phyloP scores from a whole-genome alignment of 2,888 invertebrate genomes.

The Coleophora deauratella region DNA sequence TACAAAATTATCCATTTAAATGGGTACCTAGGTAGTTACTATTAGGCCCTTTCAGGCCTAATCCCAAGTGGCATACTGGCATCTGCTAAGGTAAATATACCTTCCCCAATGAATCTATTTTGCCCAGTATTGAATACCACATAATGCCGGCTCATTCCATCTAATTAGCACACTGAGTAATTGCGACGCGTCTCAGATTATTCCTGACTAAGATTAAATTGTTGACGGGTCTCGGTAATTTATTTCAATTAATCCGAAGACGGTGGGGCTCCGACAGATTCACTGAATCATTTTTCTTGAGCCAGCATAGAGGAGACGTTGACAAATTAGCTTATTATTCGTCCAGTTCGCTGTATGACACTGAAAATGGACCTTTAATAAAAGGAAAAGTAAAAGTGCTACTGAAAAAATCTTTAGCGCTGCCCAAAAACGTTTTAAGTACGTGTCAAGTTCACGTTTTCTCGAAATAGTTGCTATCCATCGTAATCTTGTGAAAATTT shows the following conservation, averaged over 20 bases:
- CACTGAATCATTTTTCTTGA: constrained; percentile 66
- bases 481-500: too few relatives aligned
- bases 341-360: constrained; percentile 40
- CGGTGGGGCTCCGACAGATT: constrained; percentile 56
- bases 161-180: constrained; percentile 28
- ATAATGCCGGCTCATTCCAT: neutral
- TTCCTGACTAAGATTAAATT: constrained; percentile 40
- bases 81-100: constrained; percentile 4
- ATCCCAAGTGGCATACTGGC: too few relatives aligned
- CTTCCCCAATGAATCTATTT: neutral
- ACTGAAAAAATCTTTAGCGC: too few relatives aligned
- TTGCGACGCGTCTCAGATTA: constrained; percentile 42
- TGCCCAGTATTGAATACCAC: too few relatives aligned
- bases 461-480: too few relatives aligned
- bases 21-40: too few relatives aligned
- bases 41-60: too few relatives aligned
- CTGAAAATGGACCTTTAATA: neutral
- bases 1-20: too few relatives aligned
- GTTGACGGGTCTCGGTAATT: constrained; percentile 54
- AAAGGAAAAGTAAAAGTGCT: too few relatives aligned
- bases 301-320: constrained; percentile 53
- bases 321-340: constrained; percentile 65
- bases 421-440: too few relatives aligned
- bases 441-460: too few relatives aligned
- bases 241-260: constrained; percentile 67